Percentiles rank a stretch among this genome's conserved stretches.
Conservation (phyloP, 2,113 vertebrate species). For the Gorsachius goisagi region DNA sequence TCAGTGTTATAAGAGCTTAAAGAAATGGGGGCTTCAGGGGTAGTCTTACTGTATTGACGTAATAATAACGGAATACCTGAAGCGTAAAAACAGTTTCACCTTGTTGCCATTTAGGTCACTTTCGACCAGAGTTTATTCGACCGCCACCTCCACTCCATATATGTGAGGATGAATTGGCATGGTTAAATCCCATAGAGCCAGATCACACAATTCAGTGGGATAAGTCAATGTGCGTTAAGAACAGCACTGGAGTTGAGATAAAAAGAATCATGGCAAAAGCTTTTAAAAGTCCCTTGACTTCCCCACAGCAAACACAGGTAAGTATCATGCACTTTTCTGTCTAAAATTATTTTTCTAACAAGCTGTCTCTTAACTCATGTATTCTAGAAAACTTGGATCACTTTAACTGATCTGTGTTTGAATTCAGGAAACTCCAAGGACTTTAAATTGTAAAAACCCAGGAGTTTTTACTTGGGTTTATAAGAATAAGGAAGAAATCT, state of each 20-base stretch:
- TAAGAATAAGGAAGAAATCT: not conserved
- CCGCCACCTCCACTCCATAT: conserved; percentile 92
- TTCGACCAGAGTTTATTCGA: conserved; percentile 95
- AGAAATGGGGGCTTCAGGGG: fast-evolving
- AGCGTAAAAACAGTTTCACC: not conserved
- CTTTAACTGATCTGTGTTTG: not conserved
- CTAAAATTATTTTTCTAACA: not conserved
- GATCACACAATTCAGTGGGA: conserved; percentile 95
- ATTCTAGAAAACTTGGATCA: not conserved
- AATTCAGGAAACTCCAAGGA: not conserved
- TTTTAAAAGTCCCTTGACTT: conserved; percentile 96
- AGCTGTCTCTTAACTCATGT: not conserved
- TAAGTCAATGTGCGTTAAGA: conserved; percentile 96
- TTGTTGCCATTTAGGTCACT: conserved; percentile 83
- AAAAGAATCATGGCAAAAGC: conserved; percentile 98
- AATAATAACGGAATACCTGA: not conserved
- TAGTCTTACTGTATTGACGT: not conserved
- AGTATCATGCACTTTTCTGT: not conserved
- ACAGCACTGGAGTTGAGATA: conserved; percentile 94
- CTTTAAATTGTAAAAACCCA: not conserved
- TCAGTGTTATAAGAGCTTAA: not conserved
- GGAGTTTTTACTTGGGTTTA: not conserved
- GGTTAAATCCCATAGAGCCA: conserved; percentile 94
- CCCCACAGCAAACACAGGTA: conserved; percentile 94
- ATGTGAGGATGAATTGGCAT: conserved; percentile 94